Base-by-base conservation (phyloP, 2,797 vertebrate genomes). In the Simalia tracyae region DNA sequence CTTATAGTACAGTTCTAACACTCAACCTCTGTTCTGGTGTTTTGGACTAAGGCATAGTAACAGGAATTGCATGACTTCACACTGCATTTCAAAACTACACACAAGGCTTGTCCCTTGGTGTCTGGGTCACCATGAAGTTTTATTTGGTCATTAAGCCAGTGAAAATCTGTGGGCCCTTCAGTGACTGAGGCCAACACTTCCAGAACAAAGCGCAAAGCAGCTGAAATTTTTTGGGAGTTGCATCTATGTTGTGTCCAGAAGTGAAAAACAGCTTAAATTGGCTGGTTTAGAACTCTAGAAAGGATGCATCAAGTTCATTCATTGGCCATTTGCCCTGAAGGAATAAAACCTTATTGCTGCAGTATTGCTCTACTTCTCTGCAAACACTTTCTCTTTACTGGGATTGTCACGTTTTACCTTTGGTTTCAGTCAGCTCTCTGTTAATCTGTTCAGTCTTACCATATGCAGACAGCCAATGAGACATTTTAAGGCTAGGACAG, bases 361-460 rank as follows among this genome's bases (percentile, higher is more conserved):
- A 36, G 19, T 42, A 4, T 42, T 42, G 22, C n/a, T 89, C 63
- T 59, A 93, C 87, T 76, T 84, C 86, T 59, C 61, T 66, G 50
- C 95, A 26, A 89, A 86, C 60, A 2, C 2, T 0, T 86, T 24
- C 76, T 89, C 88, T 92, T 93, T 84, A 9, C 19, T 81, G 46
- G 92, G 89, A 91, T 91, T 93, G 91, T 81, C 54, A 2, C 2
- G 94, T 64, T 0, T 93, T 92, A 92, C 90, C 93, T 95, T 1
- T 72, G 7, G 87, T 61, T 94, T 88, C 94, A 92, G 91, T 42
- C 92, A 92, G 94, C 95, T 94, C 95, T 95, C 5, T 92, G 94
- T 89, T 93, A 95, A 95, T 94, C 96, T 93, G 93, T 95, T 94
- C 89, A 93, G 88, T 28, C 54, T 93, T 95, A 95, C 95, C 94